Evolutionary conservation across 2,113 vertebrate species (phyloP).

Genomic region (Passer domesticus): DNA sequence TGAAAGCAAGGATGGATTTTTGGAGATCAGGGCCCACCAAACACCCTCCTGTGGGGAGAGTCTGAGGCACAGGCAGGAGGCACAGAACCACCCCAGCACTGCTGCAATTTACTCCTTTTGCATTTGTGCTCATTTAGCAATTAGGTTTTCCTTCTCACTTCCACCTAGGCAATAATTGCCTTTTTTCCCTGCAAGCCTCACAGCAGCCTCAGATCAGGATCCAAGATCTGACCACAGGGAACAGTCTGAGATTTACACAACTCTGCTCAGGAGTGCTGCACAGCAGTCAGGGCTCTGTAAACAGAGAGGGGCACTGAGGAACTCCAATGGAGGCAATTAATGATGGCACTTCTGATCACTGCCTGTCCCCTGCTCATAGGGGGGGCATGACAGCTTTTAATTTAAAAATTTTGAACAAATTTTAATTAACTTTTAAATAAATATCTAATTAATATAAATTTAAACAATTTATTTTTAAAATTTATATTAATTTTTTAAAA

Average conservation of each 20-base stretch:
- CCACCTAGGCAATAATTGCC: not conserved
- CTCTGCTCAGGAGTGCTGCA: no score
- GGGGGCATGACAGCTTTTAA: no score
- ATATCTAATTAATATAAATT: no score
- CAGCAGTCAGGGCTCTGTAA: no score
- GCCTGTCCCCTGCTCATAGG: no score
- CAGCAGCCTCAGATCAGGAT: not conserved
- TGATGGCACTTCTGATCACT: no score
- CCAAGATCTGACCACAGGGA: not conserved
- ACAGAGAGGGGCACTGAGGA: no score
- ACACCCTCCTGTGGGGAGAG: not conserved
- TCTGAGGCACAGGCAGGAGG: not conserved
- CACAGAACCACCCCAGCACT: not conserved
- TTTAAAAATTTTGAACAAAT: no score
- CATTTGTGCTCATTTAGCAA: rapidly evolving
- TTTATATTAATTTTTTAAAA: no score
- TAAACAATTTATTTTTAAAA: no score
- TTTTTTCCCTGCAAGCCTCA: not conserved
- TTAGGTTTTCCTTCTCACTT: not conserved
- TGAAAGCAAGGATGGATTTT: not conserved
- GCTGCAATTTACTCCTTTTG: no score
- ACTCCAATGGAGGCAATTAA: not conserved
- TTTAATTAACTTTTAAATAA: not conserved
- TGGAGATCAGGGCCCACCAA: not conserved
- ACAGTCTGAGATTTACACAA: no score